These are phyloP conservation scores for Ovis canadensis DNA, from an alignment of 2,113 vertebrate genomes.

Conservation along the genomic window DNA sequence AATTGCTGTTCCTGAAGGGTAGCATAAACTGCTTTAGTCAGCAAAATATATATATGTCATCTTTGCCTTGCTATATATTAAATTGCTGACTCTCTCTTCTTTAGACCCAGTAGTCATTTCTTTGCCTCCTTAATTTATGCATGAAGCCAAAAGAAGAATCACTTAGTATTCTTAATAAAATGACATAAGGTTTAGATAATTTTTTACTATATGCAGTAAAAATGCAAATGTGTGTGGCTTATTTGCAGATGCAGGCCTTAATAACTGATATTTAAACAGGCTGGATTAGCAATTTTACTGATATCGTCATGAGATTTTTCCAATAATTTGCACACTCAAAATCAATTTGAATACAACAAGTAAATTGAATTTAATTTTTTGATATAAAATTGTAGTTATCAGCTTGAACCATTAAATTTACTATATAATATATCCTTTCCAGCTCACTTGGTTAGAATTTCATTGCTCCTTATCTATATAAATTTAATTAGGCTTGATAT, in stretches of 20 bases:
- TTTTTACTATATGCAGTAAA: constrained; percentile 78
- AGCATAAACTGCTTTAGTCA: constrained; percentile 76
- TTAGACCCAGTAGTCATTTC: constrained; percentile 63
- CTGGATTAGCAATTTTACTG: constrained; percentile 76
- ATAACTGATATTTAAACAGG: constrained; percentile 80
- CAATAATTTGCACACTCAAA: constrained; percentile 82
- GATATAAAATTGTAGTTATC: constrained; percentile 81
- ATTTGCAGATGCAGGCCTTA: constrained; percentile 79
- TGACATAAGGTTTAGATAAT: constrained; percentile 70
- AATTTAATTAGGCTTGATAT: constrained; percentile 90
- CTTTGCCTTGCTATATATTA: constrained; percentile 77
- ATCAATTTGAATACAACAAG: constrained; percentile 81
- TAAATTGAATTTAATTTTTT: constrained; percentile 85
- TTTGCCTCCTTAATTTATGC: constrained; percentile 72
- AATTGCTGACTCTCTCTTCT: constrained; percentile 85
- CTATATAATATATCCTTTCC: constrained; percentile 85
- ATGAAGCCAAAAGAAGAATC: constrained; percentile 70
- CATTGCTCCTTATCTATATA: constrained; percentile 86
- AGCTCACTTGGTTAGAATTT: constrained; percentile 86
- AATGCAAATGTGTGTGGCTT: constrained; percentile 79
- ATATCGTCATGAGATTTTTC: constrained; percentile 76
- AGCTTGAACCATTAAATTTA: constrained; percentile 83
- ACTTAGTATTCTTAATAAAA: constrained; percentile 79
- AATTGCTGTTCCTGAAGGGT: constrained; percentile 62
- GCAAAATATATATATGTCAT: constrained; percentile 46